A percentile compares a stretch with the other conserved stretches of the same genome.
Evolutionary conservation across 1,140 invertebrate species (phyloP).

Genomic region (Hydropsyche tenuis): DNA sequence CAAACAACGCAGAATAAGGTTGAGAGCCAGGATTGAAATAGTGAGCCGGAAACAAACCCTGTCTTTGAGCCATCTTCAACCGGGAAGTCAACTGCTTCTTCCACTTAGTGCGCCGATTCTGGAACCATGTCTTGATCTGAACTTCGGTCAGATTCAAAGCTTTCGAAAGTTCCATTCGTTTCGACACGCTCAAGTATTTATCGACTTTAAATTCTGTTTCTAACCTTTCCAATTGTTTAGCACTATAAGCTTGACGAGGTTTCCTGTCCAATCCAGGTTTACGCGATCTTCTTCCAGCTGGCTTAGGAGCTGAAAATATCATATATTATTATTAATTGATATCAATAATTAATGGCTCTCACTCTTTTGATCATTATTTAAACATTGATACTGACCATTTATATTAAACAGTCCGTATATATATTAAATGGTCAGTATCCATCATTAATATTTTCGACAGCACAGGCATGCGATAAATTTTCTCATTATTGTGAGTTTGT

Average conservation of each 20-base stretch:
- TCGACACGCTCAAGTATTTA: constrained; percentile 94
- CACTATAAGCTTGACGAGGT: constrained; percentile 93
- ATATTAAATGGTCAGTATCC: no score
- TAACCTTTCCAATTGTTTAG: constrained; percentile 87
- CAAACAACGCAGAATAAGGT: constrained; percentile 66
- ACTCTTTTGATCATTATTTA: no score
- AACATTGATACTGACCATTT: no score
- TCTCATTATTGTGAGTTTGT: no score
- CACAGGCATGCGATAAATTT: no score
- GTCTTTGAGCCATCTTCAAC: constrained; percentile 86
- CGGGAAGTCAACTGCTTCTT: constrained; percentile 92
- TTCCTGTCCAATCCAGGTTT: constrained; percentile 90
- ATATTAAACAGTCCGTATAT: no score
- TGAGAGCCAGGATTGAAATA: constrained; percentile 70
- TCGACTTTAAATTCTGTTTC: constrained; percentile 94
- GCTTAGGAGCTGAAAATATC: constrained; percentile 72
- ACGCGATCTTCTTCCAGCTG: constrained; percentile 76
- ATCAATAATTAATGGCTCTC: neutral
- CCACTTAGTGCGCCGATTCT: constrained; percentile 94
- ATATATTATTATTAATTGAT: constrained; percentile 11
- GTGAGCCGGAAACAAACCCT: constrained; percentile 75
- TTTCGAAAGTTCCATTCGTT: constrained; percentile 91
- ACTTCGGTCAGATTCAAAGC: constrained; percentile 89
- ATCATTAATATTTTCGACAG: no score
- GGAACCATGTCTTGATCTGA: constrained; percentile 98